A percentile compares a stretch with the other conserved stretches of the same genome.
phyloP scores from a whole-genome alignment of 2,113 vertebrate species.

The Catharus fuscescens region DNA sequence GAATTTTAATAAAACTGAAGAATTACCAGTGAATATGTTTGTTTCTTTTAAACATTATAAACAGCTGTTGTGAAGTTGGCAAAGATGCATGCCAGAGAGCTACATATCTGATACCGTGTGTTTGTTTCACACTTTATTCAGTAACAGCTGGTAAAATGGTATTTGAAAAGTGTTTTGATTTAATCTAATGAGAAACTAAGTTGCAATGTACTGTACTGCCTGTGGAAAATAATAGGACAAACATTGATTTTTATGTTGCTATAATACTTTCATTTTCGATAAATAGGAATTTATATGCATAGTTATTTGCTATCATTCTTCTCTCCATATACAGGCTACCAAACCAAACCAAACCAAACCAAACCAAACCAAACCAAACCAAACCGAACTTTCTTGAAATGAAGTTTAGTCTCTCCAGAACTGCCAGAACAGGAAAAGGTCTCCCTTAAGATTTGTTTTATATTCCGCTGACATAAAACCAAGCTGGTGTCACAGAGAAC shows the following conservation, averaged over 20 bases:
- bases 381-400: not conserved
- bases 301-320: conserved; percentile 65
- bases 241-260: conserved; percentile 82
- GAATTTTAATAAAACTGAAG: conserved; percentile 59
- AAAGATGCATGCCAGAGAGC: conserved; percentile 65
- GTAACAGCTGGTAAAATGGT: conserved; percentile 81
- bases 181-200: conserved; percentile 79
- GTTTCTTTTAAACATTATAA: conserved; percentile 60
- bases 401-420: not conserved
- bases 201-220: conserved; percentile 69
- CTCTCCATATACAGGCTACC: not conserved
- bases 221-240: conserved; percentile 80
- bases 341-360: no score
- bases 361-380: not conserved
- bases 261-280: conserved; percentile 77
- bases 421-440: not conserved
- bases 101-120: conserved; percentile 55
- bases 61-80: conserved; percentile 71
- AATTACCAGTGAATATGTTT: conserved; percentile 50
- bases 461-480: not conserved
- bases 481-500: not conserved
- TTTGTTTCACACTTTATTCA: conserved; percentile 70
- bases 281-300: conserved; percentile 78
- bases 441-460: not conserved
- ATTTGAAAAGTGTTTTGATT: conserved; percentile 81